Conservation (phyloP, 1,140 invertebrate species). For the Cecropterus lyciades region DNA sequence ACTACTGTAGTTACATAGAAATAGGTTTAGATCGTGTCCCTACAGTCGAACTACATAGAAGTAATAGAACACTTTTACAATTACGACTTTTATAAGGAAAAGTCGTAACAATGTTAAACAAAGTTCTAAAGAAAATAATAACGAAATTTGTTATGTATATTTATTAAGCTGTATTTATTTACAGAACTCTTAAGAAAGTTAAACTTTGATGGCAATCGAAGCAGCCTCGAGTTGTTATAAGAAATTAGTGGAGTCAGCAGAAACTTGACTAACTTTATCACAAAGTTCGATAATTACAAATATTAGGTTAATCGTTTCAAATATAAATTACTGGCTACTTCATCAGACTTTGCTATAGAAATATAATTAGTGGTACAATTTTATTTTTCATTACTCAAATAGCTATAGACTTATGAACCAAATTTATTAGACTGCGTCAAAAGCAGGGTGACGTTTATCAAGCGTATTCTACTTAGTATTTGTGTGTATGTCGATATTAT, state of each 20-base stretch:
- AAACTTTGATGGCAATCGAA: slow-evolving; percentile 1
- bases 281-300: background rate
- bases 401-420: too few relatives aligned
- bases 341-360: too few relatives aligned
- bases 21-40: too few relatives aligned
- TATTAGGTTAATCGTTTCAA: background rate
- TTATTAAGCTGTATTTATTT: slow-evolving; percentile 4
- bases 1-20: too few relatives aligned
- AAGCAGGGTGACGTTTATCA: too few relatives aligned
- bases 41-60: too few relatives aligned
- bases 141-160: background rate
- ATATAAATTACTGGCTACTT: background rate
- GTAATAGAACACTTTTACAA: too few relatives aligned
- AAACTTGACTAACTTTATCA: slow-evolving; percentile 3
- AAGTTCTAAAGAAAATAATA: background rate
- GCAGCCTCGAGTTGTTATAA: slow-evolving; percentile 1
- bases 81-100: background rate
- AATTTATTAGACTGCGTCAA: too few relatives aligned
- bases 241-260: slow-evolving; percentile 1
- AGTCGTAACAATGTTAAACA: background rate
- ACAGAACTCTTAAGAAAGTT: background rate
- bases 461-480: too few relatives aligned
- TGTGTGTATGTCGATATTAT: too few relatives aligned
- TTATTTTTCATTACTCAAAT: too few relatives aligned
- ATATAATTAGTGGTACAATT: too few relatives aligned